Conservation (phyloP, 1,140 invertebrate genomes). For the Leptonema lineaticorne region DNA sequence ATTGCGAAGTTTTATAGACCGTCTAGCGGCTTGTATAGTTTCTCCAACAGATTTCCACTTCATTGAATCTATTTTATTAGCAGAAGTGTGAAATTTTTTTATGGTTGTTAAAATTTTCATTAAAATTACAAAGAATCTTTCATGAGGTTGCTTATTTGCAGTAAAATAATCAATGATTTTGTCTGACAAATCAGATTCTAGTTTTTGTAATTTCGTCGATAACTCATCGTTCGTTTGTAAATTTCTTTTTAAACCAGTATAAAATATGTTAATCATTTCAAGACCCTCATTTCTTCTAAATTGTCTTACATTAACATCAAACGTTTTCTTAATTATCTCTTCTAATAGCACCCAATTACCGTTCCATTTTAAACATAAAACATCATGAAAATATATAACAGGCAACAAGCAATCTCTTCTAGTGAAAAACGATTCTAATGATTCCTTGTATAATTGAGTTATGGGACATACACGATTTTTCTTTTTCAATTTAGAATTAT, state of each 20-base stretch:
- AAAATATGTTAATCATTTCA: slow-evolving; percentile 63
- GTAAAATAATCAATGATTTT: slow-evolving; percentile 22
- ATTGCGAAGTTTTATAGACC: slow-evolving; percentile 32
- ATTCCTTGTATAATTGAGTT: slow-evolving; percentile 55
- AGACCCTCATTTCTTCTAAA: slow-evolving; percentile 66
- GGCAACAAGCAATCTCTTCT: slow-evolving; percentile 65
- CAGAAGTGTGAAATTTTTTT: slow-evolving; percentile 31
- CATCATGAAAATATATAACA: slow-evolving; percentile 63
- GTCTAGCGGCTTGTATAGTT: slow-evolving; percentile 26
- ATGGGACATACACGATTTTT: slow-evolving; percentile 47
- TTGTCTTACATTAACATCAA: slow-evolving; percentile 60
- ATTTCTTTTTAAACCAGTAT: slow-evolving; percentile 55
- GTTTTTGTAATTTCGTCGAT: slow-evolving; percentile 23
- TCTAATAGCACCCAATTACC: slow-evolving; percentile 60
- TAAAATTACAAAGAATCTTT: slow-evolving; percentile 36
- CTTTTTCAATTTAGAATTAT: slow-evolving; percentile 46
- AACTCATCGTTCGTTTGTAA: slow-evolving; percentile 24
- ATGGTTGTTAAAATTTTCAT: slow-evolving; percentile 35
- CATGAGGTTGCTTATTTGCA: slow-evolving; percentile 7
- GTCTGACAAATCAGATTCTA: slow-evolving; percentile 30
- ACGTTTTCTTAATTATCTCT: slow-evolving; percentile 60
- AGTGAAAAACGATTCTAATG: slow-evolving; percentile 60
- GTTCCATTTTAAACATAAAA: slow-evolving; percentile 63
- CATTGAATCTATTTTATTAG: slow-evolving; percentile 26
- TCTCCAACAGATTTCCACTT: slow-evolving; percentile 29